These are phyloP conservation scores for Metaphire vulgaris DNA, from an alignment of 1,140 invertebrate genomes.

Conservation along the genomic window DNA sequence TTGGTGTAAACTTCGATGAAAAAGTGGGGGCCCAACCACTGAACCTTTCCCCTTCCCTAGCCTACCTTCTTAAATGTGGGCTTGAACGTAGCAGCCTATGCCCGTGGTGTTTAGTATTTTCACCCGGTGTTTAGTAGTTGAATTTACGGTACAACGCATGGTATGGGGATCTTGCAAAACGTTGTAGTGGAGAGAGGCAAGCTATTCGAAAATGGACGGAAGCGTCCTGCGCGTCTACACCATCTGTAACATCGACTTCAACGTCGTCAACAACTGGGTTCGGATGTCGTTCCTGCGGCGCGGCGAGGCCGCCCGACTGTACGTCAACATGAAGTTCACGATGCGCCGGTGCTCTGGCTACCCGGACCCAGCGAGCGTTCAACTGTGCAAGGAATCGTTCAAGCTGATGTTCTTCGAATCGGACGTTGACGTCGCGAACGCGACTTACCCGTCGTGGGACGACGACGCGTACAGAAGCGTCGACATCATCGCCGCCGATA, in stretches of 20 bases:
- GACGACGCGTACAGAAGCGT: constrained; percentile 75
- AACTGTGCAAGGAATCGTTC: constrained; percentile 71
- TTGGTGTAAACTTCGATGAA: no score
- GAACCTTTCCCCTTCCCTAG: no score
- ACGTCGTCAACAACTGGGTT: constrained; percentile 97
- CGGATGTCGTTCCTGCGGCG: constrained; percentile 94
- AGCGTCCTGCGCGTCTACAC: constrained; percentile 96
- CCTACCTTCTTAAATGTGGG: no score
- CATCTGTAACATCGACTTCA: constrained; percentile 91
- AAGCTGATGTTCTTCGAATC: constrained; percentile 85
- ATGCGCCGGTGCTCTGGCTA: constrained; percentile 44
- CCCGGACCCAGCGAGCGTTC: constrained; percentile 42
- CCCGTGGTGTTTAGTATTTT: no score
- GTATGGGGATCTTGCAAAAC: no score
- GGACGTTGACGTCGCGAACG: neutral
- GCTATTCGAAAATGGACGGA: constrained; percentile 86
- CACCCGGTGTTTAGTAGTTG: no score
- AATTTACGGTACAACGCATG: no score
- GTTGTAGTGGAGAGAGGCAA: constrained; percentile 91
- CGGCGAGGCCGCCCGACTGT: constrained; percentile 84
- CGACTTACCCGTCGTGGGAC: constrained; percentile 23
- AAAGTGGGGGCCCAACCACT: no score
- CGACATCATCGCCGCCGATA: constrained; percentile 79
- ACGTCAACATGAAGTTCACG: constrained; percentile 89
- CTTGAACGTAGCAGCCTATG: no score